Evolutionary conservation across 1,140 invertebrate genomes (phyloP).

Genomic region (Drosophila malerkotliana): DNA sequence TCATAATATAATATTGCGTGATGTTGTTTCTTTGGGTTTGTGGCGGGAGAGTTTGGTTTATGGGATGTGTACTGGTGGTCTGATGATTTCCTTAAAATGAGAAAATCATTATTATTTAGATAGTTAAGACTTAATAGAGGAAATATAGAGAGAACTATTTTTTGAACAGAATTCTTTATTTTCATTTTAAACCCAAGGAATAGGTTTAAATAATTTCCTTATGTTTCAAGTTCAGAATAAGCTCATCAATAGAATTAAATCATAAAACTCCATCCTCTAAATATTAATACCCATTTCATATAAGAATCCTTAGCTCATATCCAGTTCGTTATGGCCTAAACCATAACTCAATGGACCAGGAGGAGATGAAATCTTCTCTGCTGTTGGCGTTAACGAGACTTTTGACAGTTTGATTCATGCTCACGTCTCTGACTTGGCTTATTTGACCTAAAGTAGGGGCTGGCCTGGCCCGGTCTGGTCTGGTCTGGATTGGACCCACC

Average conservation of each 20-base stretch:
- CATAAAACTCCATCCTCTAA: no score
- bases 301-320: slow-evolving; percentile 41
- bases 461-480: slow-evolving; percentile 5
- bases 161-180: no score
- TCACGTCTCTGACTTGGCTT: slow-evolving; percentile 80
- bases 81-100: not conserved
- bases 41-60: not conserved
- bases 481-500: slow-evolving; percentile 34
- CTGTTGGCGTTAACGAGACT: slow-evolving; percentile 84
- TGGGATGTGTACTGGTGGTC: slow-evolving; percentile 23
- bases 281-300: not conserved
- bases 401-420: slow-evolving; percentile 84
- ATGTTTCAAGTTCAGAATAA: no score
- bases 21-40: slow-evolving; percentile 10
- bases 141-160: not conserved
- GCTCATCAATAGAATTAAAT: no score
- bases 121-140: not conserved
- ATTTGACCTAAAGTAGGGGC: slow-evolving; percentile 76
- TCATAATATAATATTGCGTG: slow-evolving; percentile 43
- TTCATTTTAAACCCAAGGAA: no score
- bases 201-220: no score
- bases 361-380: slow-evolving; percentile 61
- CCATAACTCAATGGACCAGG: slow-evolving; percentile 23
- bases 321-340: slow-evolving; percentile 54
- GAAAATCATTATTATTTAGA: slow-evolving; percentile 19